A percentile compares a stretch with the other conserved stretches of the same genome.
These are phyloP conservation scores for Caenorhabditis wallacei DNA, from an alignment of 2,888 invertebrate genomes.

Conservation along the genomic window DNA sequence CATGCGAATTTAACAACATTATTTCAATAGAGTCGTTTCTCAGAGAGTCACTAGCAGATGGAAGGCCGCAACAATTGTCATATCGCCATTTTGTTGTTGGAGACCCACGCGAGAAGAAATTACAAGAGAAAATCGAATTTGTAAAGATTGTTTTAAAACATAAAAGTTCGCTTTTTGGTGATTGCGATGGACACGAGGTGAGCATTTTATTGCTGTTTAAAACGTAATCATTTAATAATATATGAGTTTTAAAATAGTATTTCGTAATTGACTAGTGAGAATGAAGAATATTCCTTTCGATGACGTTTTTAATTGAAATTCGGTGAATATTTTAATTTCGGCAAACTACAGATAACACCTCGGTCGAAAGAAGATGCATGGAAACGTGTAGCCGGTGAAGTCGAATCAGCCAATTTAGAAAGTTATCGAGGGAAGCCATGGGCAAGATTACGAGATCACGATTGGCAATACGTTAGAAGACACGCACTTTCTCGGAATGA, in stretches of 20 bases:
- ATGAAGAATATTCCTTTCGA: too few species aligned
- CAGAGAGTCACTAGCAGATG: conserved; percentile 48
- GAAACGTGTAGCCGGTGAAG: conserved; percentile 66
- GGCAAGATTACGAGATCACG: conserved; percentile 69
- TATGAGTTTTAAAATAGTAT: too few species aligned
- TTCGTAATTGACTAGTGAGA: too few species aligned
- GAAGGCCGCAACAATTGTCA: conserved; percentile 38
- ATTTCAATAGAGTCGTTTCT: conserved; percentile 5
- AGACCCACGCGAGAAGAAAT: conserved; percentile 64
- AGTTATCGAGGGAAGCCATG: conserved; percentile 68
- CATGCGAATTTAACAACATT: not conserved
- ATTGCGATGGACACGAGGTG: conserved; percentile 66
- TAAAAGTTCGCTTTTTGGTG: conserved; percentile 68
- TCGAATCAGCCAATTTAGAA: conserved; percentile 56
- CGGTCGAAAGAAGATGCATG: conserved; percentile 70
- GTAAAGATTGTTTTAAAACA: conserved; percentile 64
- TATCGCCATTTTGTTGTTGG: conserved; percentile 53
- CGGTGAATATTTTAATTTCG: too few species aligned
- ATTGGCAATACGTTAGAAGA: conserved; percentile 73
- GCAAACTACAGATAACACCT: conserved; percentile 66
- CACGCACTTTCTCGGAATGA: conserved; percentile 70
- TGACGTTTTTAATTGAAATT: too few species aligned
- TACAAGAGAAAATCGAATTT: conserved; percentile 68
- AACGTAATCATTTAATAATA: too few species aligned
- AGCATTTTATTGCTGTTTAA: not conserved